phyloP scores from a whole-genome alignment of 2,113 vertebrate species.

The Lagopus leucura region DNA sequence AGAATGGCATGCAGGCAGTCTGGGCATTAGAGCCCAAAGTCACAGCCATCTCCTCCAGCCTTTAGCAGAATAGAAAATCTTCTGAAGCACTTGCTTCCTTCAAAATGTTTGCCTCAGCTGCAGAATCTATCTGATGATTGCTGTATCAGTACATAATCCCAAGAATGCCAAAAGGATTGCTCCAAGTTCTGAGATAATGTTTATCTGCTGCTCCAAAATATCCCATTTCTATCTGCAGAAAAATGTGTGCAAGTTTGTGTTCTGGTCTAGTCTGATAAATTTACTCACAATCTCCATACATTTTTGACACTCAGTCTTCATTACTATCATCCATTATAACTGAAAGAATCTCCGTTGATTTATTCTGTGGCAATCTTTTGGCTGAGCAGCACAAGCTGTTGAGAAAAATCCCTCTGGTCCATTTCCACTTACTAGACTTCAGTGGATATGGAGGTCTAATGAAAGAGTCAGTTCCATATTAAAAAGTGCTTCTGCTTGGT shows the following conservation, averaged over 20 bases:
- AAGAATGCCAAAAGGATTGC: neutral
- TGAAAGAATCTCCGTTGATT: neutral
- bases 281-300: neutral
- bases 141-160: neutral
- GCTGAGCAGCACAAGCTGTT: neutral
- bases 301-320: neutral
- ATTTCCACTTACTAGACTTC: neutral
- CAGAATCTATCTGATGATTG: neutral
- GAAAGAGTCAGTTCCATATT: neutral
- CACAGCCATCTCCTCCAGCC: neutral
- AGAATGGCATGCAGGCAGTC: accelerated
- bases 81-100: neutral
- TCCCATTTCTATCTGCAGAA: neutral
- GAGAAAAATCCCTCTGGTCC: neutral
- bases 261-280: neutral
- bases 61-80: neutral
- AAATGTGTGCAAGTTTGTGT: neutral
- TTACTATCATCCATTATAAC: neutral
- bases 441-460: neutral
- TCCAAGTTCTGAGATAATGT: neutral
- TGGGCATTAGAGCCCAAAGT: neutral
- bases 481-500: neutral
- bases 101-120: neutral
- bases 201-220: neutral
- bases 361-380: neutral